phyloP scores from a whole-genome alignment of 2,888 invertebrate genomes.

The Rotaria macrura region DNA sequence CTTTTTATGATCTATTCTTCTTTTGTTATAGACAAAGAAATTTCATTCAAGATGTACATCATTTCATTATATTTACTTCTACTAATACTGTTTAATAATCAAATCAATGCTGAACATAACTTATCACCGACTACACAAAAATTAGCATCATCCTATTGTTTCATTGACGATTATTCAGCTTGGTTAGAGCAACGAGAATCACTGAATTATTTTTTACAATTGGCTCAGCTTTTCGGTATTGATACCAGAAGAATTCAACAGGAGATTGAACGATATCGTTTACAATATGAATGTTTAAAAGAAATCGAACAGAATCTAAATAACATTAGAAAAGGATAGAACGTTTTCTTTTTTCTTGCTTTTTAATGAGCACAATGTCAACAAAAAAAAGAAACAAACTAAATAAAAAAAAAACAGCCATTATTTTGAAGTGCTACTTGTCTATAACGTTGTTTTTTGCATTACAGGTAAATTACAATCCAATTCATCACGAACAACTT shows the following conservation, averaged over 20 bases:
- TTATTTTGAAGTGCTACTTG: too few species aligned
- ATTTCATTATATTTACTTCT: background rate
- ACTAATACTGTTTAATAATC: background rate
- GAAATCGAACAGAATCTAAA: background rate
- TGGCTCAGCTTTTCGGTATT: background rate
- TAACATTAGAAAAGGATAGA: background rate
- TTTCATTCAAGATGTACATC: background rate
- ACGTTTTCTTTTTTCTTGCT: background rate
- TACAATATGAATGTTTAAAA: background rate
- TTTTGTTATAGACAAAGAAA: too few species aligned
- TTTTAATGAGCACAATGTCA: too few species aligned
- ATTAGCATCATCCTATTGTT: background rate
- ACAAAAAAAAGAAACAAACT: too few species aligned
- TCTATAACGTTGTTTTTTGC: too few species aligned
- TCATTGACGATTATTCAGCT: background rate
- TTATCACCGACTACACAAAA: background rate
- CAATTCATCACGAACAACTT: too few species aligned
- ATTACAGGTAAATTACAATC: too few species aligned
- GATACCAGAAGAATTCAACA: background rate
- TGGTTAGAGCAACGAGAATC: background rate
- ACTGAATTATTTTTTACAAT: background rate
- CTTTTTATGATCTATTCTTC: too few species aligned
- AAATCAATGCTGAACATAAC: background rate
- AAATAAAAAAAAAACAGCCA: too few species aligned
- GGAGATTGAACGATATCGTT: background rate